Conservation (phyloP, 1,140 invertebrate genomes). For the Leucophenga varia region DNA sequence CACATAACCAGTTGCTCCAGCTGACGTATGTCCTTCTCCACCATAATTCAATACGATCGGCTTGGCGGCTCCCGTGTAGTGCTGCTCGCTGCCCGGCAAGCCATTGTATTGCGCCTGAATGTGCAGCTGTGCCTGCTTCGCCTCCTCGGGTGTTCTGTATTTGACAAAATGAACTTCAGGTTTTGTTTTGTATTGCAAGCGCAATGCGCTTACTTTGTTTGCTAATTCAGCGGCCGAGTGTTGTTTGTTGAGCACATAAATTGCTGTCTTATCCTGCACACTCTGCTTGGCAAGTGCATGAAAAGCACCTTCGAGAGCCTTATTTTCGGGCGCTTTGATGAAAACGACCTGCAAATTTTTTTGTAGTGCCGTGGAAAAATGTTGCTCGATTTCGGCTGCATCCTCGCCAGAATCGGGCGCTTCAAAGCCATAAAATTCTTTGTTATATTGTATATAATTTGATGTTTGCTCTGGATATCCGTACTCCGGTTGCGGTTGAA, state of each 20-base stretch:
- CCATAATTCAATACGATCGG: too few relatives aligned
- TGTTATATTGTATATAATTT: conserved; percentile 32
- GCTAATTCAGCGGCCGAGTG: conserved; percentile 43
- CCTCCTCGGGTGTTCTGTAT: conserved; percentile 49
- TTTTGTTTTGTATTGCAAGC: conserved; percentile 29
- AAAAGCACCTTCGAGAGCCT: conserved; percentile 35
- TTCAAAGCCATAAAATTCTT: conserved; percentile 45
- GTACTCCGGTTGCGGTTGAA: conserved; percentile 5
- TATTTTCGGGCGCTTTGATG: conserved; percentile 48
- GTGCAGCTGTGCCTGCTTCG: conserved; percentile 39
- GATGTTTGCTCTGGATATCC: too few relatives aligned
- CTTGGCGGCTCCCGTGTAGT: neutral
- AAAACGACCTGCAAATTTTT: conserved; percentile 50
- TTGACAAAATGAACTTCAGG: conserved; percentile 53
- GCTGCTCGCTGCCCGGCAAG: conserved; percentile 15
- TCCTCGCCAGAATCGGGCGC: conserved; percentile 36
- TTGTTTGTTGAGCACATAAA: conserved; percentile 50
- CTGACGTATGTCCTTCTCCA: too few relatives aligned
- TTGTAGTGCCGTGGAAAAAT: conserved; percentile 20
- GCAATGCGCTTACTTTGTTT: conserved; percentile 30
- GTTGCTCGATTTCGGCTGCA: conserved; percentile 21
- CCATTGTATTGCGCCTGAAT: conserved; percentile 47
- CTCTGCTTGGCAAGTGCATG: conserved; percentile 38
- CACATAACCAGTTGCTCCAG: too few relatives aligned
- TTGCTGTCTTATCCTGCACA: conserved; percentile 44